Conservation (phyloP, 2,113 vertebrate genomes). For the Callaeas wilsoni region DNA sequence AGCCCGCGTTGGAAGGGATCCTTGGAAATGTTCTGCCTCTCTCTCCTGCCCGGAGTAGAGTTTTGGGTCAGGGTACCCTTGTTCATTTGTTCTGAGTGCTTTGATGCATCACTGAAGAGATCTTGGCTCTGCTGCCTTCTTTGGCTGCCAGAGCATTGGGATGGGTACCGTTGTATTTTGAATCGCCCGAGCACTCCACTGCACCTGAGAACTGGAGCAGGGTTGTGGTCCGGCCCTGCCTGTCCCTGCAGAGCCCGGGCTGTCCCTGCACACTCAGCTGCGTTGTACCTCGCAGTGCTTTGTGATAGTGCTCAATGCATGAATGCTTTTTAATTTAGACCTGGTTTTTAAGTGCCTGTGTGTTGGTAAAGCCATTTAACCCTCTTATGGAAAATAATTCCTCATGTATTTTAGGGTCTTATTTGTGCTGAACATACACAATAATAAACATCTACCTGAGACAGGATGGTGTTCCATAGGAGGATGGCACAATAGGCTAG, state of each 20-base stretch:
- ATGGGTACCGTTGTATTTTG: accelerated
- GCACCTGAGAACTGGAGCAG: neutral
- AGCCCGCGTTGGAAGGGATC: accelerated
- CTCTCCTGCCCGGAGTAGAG: neutral
- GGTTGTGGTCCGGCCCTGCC: accelerated
- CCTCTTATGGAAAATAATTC: neutral
- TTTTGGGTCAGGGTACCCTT: accelerated
- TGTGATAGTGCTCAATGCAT: neutral
- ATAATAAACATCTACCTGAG: accelerated
- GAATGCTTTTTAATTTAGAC: neutral
- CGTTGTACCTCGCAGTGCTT: neutral
- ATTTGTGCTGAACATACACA: neutral
- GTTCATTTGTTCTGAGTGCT: accelerated
- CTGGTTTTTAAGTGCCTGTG: neutral
- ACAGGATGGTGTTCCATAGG: neutral
- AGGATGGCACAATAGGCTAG: neutral
- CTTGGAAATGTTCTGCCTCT: accelerated
- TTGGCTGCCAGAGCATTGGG: neutral
- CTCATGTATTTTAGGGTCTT: neutral
- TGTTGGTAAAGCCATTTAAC: neutral
- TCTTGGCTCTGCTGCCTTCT: neutral
- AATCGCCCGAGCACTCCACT: accelerated
- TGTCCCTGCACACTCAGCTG: neutral
- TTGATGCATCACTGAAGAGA: accelerated
- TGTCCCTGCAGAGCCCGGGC: neutral